Conservation (phyloP, 2,113 vertebrate genomes). For the Thomomys bottae region DNA sequence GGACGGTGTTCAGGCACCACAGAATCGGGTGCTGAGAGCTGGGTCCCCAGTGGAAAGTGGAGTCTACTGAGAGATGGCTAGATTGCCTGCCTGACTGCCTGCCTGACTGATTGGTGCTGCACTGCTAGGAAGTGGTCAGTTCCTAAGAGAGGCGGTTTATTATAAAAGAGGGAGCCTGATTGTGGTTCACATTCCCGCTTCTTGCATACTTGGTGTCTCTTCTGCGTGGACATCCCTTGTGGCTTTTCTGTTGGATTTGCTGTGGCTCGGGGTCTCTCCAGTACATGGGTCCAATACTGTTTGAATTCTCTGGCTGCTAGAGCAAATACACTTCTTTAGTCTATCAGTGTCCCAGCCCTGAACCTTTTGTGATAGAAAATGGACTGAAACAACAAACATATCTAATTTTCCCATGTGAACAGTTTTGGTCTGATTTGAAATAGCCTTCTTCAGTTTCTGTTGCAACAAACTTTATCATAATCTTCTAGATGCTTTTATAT, state of each 20-base stretch:
- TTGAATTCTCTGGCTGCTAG: neutral
- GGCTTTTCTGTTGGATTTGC: neutral
- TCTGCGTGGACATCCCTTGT: neutral
- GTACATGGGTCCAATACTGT: neutral
- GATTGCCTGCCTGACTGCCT: too few species aligned
- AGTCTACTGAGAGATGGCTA: too few species aligned
- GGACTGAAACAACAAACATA: neutral
- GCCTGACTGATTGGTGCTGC: too few species aligned
- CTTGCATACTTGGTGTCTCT: neutral
- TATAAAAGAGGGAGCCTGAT: neutral
- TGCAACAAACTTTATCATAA: neutral
- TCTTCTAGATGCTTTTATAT: neutral
- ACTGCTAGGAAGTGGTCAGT: neutral
- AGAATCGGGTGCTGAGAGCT: neutral
- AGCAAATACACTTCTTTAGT: neutral
- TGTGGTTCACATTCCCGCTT: neutral
- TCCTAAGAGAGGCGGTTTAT: neutral
- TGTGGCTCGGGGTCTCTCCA: neutral
- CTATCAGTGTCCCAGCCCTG: neutral
- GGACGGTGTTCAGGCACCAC: neutral
- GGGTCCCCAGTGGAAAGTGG: neutral
- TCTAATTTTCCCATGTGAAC: neutral
- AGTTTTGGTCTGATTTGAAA: neutral
- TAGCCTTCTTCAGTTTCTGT: neutral
- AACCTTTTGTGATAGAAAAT: neutral